Evolutionary conservation across 2,888 invertebrate species (phyloP), one percentile per base, ranked within the genome.

Genomic region (Eupithecia dodoneata): DNA sequence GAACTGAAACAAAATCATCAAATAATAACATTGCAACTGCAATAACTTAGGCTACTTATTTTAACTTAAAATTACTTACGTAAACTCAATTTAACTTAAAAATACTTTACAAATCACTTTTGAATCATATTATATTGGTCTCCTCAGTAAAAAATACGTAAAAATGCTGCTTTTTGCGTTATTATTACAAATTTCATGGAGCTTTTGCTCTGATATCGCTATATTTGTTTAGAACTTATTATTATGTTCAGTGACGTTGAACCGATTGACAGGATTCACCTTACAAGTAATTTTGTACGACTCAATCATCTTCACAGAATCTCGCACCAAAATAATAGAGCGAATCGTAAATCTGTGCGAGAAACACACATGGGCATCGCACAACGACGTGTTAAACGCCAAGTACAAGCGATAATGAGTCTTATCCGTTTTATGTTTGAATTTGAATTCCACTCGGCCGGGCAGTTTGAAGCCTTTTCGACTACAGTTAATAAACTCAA

Each of bases 221-320:
- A 59, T 18, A 0, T 18, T 59, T 59, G 9, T 0, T 49, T 41
- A 67, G 6, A 73, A 45, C 42, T 79, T 76, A 71, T 71, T 76
- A 77, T 45, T 71, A 49, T 75, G 78, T 70, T 80, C 79, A 74
- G 41, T 80, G 79, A 79, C n/a, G 67, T 79, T 79, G 12, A 72
- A 80, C 69, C 88, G 86, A 73, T 92, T 93, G 0, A 93, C 89
- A 0, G 95, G 94, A 71, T 95, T 95, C n/a, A 95, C 93, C 84
- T 93, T 94, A 80, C 94, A 95, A 6, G 94, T 95, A 18, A 95
- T 95, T 77, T 94, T 95, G 82, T 94, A 94, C 0, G 94, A 95
- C 75, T 95, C 95, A 0, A 94, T 87, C 91, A 92, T 90, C 83
- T 94, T 94, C 2, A 95, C 95, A 0, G 94, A 93, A 71, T 94